Conservation (phyloP, 2,797 vertebrate genomes). For the Enteromius thamalakanensis region DNA sequence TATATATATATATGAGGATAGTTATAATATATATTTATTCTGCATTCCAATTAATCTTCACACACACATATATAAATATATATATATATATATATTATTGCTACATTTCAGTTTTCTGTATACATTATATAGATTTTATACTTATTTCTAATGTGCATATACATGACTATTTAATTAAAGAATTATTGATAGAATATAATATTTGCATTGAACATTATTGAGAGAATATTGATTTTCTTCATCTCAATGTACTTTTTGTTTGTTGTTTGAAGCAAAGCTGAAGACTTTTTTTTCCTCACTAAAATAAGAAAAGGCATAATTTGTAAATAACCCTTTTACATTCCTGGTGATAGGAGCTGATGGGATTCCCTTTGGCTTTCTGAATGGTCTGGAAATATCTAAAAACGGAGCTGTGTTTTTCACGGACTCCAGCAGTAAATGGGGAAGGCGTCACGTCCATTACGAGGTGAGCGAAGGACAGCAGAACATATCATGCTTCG, state of each 20-base stretch:
- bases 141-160: no score
- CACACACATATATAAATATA: no score
- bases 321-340: background rate
- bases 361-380: constrained; percentile 75
- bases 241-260: background rate
- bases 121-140: no score
- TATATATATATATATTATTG: no score
- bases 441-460: constrained; percentile 77
- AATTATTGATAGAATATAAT: no score
- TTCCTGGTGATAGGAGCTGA: constrained; percentile 66
- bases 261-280: background rate
- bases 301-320: background rate
- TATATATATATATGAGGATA: no score
- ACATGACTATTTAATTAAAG: no score
- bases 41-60: no score
- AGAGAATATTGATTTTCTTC: background rate
- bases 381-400: constrained; percentile 78
- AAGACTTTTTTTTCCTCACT: background rate
- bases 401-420: constrained; percentile 75
- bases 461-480: constrained; percentile 70
- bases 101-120: no score
- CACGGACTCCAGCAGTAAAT: constrained; percentile 79
- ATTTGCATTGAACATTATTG: no score
- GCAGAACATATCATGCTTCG: background rate
- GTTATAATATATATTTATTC: no score